phyloP scores from a whole-genome alignment of 2,113 vertebrate species.

The Bos javanicus region DNA sequence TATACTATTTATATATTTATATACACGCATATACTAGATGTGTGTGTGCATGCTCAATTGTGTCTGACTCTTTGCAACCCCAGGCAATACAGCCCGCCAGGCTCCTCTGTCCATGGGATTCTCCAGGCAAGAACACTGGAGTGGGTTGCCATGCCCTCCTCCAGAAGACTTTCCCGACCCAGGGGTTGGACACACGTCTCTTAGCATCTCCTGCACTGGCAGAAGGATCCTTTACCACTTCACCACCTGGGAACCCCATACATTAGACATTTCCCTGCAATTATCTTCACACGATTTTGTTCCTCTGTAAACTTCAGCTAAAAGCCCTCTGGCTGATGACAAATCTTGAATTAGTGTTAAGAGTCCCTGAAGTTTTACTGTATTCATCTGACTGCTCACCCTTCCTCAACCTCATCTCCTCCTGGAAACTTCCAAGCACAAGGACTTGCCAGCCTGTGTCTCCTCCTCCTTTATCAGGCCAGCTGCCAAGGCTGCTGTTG shows the following conservation, averaged over 20 bases:
- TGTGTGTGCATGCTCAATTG: neutral
- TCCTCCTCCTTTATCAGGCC: neutral
- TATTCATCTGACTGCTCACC: neutral
- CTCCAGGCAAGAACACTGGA: neutral
- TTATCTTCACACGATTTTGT: neutral
- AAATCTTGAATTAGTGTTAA: neutral
- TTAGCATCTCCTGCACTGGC: neutral
- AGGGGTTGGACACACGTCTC: neutral
- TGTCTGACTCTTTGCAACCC: neutral
- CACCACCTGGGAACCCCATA: neutral
- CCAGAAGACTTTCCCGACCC: neutral
- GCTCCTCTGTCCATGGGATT: neutral
- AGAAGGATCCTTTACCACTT: neutral
- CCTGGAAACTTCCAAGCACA: neutral
- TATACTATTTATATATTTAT: neutral
- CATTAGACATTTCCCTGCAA: neutral
- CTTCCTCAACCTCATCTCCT: neutral
- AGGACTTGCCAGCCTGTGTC: neutral
- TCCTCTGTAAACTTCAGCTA: neutral
- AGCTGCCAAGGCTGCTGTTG: neutral
- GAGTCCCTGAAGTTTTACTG: neutral
- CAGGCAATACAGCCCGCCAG: neutral
- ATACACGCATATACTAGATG: neutral
- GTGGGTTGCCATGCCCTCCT: neutral
- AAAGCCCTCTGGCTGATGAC: neutral